Percentiles rank a stretch among this genome's conserved stretches.
phyloP scores from a whole-genome alignment of 2,797 vertebrate species.

The Schizothorax lantsangensis region DNA sequence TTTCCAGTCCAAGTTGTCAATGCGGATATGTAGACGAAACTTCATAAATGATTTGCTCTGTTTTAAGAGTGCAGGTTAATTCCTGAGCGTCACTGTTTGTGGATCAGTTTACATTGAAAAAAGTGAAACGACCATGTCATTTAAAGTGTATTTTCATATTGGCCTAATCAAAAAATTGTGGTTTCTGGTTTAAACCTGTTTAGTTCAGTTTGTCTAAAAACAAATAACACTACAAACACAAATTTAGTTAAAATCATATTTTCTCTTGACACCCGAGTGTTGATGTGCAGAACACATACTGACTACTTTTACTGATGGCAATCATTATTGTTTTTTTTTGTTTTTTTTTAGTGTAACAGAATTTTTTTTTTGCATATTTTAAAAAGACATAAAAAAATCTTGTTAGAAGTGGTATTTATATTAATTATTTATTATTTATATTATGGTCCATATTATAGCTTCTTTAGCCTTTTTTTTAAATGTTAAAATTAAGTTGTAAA shows the following conservation, averaged over 20 bases:
- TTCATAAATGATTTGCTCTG: not conserved
- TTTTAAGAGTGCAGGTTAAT: not conserved
- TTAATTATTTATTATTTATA: too few relatives aligned
- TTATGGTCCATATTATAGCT: not conserved
- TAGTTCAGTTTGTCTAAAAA: not conserved
- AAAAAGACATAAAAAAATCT: not conserved
- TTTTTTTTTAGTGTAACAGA: not conserved
- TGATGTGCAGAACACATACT: not conserved
- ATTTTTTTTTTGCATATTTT: not conserved
- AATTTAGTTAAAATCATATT: not conserved
- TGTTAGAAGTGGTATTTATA: not conserved
- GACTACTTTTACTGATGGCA: not conserved
- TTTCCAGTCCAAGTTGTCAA: constrained; percentile 31
- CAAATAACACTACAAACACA: not conserved
- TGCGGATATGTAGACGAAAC: not conserved
- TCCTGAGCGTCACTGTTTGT: not conserved
- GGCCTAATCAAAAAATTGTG: not conserved
- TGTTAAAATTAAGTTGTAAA: not conserved
- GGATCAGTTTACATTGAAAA: not conserved
- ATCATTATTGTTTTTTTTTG: not conserved
- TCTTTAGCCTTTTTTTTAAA: not conserved
- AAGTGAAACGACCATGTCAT: not conserved
- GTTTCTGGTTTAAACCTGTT: not conserved
- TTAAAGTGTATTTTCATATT: constrained; percentile 1
- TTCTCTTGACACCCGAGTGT: not conserved